Percentiles rank a stretch among this genome's conserved stretches.
Evolutionary conservation across 1,140 invertebrate species (phyloP).

Genomic region (Phortica variegata): DNA sequence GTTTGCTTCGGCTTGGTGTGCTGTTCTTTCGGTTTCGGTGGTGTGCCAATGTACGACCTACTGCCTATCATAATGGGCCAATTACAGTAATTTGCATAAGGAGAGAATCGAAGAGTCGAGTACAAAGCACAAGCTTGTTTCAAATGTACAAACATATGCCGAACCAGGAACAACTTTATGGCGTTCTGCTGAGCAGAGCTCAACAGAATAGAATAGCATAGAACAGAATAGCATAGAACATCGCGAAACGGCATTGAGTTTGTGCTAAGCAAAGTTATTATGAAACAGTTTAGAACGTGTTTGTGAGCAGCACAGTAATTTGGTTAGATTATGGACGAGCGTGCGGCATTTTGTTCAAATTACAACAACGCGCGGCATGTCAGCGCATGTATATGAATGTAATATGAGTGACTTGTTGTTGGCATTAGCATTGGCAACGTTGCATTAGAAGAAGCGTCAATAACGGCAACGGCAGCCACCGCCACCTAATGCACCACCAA

Average conservation of each 20-base stretch:
- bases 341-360: too few relatives aligned
- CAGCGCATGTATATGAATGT: too few relatives aligned
- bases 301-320: conserved; percentile 54
- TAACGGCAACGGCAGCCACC: conserved; percentile 7
- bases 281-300: conserved; percentile 55
- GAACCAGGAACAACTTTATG: conserved; percentile 21
- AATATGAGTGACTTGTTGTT: too few relatives aligned
- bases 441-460: conserved; percentile 1
- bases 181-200: conserved; percentile 13
- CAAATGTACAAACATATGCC: too few relatives aligned
- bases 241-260: conserved; percentile 26
- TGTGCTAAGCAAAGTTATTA: conserved; percentile 39
- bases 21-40: too few relatives aligned
- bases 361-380: too few relatives aligned
- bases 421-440: conserved; percentile 16
- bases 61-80: conserved; percentile 46
- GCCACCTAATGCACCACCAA: conserved; percentile 5
- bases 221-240: neutral
- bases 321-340: conserved; percentile 36
- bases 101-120: too few relatives aligned
- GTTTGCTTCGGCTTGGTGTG: too few relatives aligned
- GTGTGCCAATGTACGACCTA: conserved; percentile 31
- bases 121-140: too few relatives aligned
- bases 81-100: conserved; percentile 54
- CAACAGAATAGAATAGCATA: neutral